phyloP scores from a whole-genome alignment of 2,797 vertebrate species.

The Gymnothorax javanicus region DNA sequence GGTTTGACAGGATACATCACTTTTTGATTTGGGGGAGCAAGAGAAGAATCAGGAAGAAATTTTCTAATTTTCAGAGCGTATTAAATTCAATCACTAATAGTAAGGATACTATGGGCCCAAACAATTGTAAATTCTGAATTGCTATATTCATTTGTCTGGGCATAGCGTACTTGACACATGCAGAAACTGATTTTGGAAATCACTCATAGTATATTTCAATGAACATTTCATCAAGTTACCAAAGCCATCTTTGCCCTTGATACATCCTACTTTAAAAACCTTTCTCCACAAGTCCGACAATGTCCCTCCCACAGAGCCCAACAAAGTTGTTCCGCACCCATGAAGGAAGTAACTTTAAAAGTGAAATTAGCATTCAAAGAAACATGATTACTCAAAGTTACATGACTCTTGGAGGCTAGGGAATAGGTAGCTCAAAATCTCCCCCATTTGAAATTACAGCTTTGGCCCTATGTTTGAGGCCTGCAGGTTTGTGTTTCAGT shows the following conservation, averaged over 20 bases:
- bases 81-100: background rate
- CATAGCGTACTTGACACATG: background rate
- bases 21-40: conserved; percentile 68
- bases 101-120: background rate
- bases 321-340: background rate
- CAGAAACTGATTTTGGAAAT: background rate
- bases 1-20: conserved; percentile 74
- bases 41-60: conserved; percentile 70
- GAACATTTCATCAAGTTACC: background rate
- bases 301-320: background rate
- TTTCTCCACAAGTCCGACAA: background rate
- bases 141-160: background rate
- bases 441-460: conserved; percentile 69
- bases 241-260: background rate
- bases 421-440: conserved; percentile 38
- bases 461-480: conserved; percentile 60
- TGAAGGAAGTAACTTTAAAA: background rate
- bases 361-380: background rate
- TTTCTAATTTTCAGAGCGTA: conserved; percentile 37
- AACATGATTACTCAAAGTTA: background rate
- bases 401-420: background rate
- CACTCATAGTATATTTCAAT: background rate
- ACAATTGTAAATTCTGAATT: no score
- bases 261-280: background rate
- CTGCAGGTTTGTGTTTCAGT: conserved; percentile 71